Base-by-base conservation (phyloP, 2,797 vertebrate species). In the Lutra lutra region DNA sequence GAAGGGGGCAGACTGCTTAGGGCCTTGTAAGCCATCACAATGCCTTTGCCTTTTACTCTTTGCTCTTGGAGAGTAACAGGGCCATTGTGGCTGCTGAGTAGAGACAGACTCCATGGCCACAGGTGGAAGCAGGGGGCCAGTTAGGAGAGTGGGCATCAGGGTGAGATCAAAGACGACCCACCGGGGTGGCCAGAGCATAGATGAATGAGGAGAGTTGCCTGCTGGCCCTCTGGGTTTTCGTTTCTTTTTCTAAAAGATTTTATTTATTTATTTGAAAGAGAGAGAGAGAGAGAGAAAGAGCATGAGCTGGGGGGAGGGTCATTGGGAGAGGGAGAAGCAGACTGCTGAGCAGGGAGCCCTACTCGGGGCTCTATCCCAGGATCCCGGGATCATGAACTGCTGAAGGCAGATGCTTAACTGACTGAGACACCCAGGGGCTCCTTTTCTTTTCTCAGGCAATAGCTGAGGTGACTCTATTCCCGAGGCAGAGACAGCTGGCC, bases 171-270 rank as follows among this genome's bases (percentile, higher is more conserved):
- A 68, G 10, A 20, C 51, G 38, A 27, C 32, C 60, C 25, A 3
- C 32, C 4, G n/a, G 48, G 13, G 75, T 23, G 40, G 43, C 54
- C 75, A n/a, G 66, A 43, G 73, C 18, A 20, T 72, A 58, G 85
- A 43, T 14, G 40, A 48, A 60, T 20, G 79, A 21, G 7, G 3
- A 51, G 64, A 35, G 62, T 58, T n/a, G 60, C 83, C 80, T 70
- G 82, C 27, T 25, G 80, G 56, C 90, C 80, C 54, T 60, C 64
- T 27, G 77, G 29, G 68, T 62, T 87, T 83, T 83, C 72, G 35
- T 66, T 66, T 66, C 17, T n/a, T 35, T 68, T 20, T 35, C 3
- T 20, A 20, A 20, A 68, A 68, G 3, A 68, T 35, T 35, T 35
- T 68, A 20, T 18, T 68, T 68, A 68, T 20, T 68, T 68, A 20